Evolutionary conservation across 2,113 vertebrate genomes (phyloP).

Genomic region (Stegastes partitus): DNA sequence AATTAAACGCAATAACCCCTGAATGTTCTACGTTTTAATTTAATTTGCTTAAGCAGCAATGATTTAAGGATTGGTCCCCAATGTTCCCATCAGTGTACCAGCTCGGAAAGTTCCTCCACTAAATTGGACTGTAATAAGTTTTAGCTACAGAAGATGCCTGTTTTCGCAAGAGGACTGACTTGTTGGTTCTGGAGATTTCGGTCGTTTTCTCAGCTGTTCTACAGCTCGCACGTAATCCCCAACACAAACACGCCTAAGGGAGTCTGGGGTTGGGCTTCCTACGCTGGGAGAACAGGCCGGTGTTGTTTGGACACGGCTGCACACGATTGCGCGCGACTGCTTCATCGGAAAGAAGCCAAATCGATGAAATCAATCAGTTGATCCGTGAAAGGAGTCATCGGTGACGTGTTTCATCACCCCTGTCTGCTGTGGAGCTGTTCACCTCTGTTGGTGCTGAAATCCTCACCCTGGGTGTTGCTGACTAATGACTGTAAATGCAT

Average conservation of each 20-base stretch:
- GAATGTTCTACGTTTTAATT: background rate
- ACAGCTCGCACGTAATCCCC: background rate
- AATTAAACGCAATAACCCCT: background rate
- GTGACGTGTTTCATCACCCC: background rate
- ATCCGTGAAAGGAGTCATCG: background rate
- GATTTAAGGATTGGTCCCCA: too few relatives aligned
- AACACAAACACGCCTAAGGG: background rate
- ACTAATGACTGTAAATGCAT: background rate
- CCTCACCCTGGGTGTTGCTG: background rate
- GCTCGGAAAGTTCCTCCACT: conserved; percentile 21
- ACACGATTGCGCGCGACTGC: background rate
- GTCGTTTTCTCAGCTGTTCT: conserved; percentile 5
- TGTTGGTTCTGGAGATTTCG: background rate
- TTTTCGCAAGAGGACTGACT: background rate
- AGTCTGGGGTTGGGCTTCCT: background rate
- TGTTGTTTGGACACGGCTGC: conserved; percentile 22
- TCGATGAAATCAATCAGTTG: conserved; percentile 13
- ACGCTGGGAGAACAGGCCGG: background rate
- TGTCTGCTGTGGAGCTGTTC: conserved; percentile 28
- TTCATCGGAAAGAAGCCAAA: background rate
- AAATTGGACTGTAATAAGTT: background rate
- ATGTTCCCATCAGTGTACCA: background rate
- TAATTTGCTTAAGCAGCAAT: too few relatives aligned
- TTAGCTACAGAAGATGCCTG: background rate
- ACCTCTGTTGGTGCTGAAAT: conserved; percentile 49